phyloP scores from a whole-genome alignment of 2,888 invertebrate species.

The Geotrupes spiniger region DNA sequence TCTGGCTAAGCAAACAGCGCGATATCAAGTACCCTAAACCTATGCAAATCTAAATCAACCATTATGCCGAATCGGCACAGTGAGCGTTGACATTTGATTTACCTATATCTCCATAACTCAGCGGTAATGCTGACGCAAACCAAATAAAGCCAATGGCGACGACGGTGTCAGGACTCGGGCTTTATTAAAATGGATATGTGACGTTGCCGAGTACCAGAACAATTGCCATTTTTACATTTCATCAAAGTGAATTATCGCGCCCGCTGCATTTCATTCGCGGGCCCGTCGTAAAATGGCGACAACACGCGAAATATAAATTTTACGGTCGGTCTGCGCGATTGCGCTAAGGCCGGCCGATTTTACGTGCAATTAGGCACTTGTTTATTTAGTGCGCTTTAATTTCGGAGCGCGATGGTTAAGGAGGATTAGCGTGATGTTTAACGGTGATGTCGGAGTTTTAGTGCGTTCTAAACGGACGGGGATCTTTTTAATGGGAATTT shows the following conservation, averaged over 20 bases:
- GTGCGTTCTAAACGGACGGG: no score
- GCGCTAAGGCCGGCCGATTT: no score
- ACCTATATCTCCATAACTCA: slow-evolving; percentile 23
- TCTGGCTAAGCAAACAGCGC: slow-evolving; percentile 3
- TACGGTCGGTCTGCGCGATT: no score
- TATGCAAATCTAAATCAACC: slow-evolving; percentile 7
- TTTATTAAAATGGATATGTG: slow-evolving; percentile 7
- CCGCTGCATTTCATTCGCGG: neutral
- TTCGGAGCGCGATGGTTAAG: no score
- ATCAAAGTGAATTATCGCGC: slow-evolving; percentile 8
- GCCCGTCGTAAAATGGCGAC: no score
- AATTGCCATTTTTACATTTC: slow-evolving; percentile 14
- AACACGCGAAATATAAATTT: no score
- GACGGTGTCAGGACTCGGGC: neutral
- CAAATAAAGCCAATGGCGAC: slow-evolving; percentile 15
- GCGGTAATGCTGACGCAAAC: slow-evolving; percentile 12
- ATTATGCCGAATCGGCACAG: neutral
- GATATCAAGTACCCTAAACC: slow-evolving; percentile 5
- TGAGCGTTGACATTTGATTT: slow-evolving; percentile 20
- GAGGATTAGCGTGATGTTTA: no score
- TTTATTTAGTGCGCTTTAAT: no score
- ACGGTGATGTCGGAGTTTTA: no score
- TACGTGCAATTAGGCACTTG: no score
- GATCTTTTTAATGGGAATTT: no score
- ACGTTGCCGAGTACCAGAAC: slow-evolving; percentile 9